phyloP scores from a whole-genome alignment of 2,888 invertebrate species.

The Amblyteles armatorius region DNA sequence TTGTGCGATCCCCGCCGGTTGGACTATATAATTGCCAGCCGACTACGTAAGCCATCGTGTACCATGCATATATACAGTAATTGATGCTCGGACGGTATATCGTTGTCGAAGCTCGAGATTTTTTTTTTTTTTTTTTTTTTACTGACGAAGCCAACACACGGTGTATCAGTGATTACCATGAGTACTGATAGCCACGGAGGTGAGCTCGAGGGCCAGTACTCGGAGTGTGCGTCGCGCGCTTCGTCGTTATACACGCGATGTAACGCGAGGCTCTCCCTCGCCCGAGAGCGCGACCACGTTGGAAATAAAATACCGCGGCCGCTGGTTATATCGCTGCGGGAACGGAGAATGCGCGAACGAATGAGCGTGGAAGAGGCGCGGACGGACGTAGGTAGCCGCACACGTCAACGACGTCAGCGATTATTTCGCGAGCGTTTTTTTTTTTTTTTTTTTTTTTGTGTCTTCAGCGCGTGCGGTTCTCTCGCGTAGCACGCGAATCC shows the following conservation, averaged over 20 bases:
- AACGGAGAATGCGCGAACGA: slow-evolving; percentile 40
- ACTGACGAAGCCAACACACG: slow-evolving; percentile 46
- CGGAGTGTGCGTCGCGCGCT: slow-evolving; percentile 5
- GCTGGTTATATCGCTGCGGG: slow-evolving; percentile 16
- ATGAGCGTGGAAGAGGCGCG: slow-evolving; percentile 10
- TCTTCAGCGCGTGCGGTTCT: slow-evolving; percentile 23
- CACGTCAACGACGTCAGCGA: slow-evolving; percentile 12
- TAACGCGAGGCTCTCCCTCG: not conserved
- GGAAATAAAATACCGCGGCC: slow-evolving; percentile 38
- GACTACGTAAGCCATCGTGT: slow-evolving; percentile 16
- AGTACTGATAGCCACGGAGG: slow-evolving; percentile 30
- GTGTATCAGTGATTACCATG: slow-evolving; percentile 51
- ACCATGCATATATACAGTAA: slow-evolving; percentile 2
- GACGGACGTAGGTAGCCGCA: slow-evolving; percentile 40
- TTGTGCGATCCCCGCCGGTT: not conserved
- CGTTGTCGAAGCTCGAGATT: slow-evolving; percentile 25
- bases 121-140: slow-evolving; percentile 1
- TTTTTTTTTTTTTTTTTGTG: not conserved
- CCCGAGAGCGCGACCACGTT: slow-evolving; percentile 18
- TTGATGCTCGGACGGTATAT: slow-evolving; percentile 35
- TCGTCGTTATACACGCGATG: not conserved
- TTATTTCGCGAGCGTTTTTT: not conserved
- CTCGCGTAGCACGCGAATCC: slow-evolving; percentile 16
- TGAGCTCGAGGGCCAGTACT: slow-evolving; percentile 7
- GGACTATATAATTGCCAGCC: slow-evolving; percentile 8